phyloP scores from a whole-genome alignment of 2,888 invertebrate species.

The Philopedon plagiatum region DNA sequence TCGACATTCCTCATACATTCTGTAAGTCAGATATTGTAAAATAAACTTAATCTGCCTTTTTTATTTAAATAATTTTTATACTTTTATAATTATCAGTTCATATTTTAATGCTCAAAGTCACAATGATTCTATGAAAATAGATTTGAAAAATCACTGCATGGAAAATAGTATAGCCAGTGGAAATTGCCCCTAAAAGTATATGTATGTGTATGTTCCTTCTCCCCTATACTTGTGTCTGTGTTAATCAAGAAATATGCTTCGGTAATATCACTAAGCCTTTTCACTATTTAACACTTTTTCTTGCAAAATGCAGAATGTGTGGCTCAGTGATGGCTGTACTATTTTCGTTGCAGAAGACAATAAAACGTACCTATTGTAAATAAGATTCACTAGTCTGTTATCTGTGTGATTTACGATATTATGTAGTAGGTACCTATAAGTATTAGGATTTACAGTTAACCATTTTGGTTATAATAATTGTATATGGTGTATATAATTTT shows the following conservation, averaged over 20 bases:
- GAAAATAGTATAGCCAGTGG: neutral
- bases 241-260: too few species aligned
- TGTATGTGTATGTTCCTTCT: too few species aligned
- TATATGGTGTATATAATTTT: neutral
- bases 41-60: too few species aligned
- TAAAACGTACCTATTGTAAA: neutral
- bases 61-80: too few species aligned
- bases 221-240: too few species aligned
- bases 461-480: neutral
- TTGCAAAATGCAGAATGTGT: too few species aligned
- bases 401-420: neutral
- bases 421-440: neutral
- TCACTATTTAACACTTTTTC: neutral
- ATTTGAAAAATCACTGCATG: neutral
- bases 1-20: neutral
- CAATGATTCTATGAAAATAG: too few species aligned
- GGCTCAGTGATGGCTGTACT: neutral
- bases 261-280: too few species aligned
- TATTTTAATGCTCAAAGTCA: too few species aligned
- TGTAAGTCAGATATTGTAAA: neutral
- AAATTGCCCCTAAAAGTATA: too few species aligned
- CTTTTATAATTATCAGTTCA: too few species aligned
- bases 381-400: neutral
- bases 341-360: neutral
- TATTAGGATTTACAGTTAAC: neutral